phyloP scores from a whole-genome alignment of 2,113 vertebrate species.

The Callospermophilus lateralis region DNA sequence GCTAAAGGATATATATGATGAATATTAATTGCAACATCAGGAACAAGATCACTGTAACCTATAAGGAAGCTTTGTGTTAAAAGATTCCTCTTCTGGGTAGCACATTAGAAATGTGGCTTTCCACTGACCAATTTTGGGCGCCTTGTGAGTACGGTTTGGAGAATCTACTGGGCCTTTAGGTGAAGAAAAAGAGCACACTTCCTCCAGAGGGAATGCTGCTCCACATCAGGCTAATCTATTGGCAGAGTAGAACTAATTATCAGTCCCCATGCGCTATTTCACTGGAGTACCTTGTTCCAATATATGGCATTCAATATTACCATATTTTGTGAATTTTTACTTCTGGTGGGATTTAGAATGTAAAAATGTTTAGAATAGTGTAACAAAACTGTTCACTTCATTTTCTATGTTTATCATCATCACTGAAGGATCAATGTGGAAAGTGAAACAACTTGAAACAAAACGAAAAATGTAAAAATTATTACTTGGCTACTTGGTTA shows the following conservation, averaged over 20 bases:
- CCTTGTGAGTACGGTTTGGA: background rate
- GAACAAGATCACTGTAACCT: background rate
- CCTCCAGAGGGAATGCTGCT: background rate
- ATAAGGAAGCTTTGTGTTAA: background rate
- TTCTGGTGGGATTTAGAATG: background rate
- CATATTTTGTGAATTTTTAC: background rate
- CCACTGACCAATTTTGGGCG: background rate
- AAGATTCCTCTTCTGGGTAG: background rate
- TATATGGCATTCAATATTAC: background rate
- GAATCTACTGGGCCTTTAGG: background rate
- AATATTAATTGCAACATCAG: background rate
- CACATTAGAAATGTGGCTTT: background rate
- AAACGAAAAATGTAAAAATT: background rate
- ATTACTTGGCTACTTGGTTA: background rate
- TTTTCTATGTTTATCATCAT: background rate
- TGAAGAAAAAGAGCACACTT: background rate
- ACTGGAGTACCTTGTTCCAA: background rate
- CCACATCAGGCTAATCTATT: background rate
- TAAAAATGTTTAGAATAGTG: background rate
- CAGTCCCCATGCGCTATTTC: background rate
- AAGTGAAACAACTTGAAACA: conserved; percentile 16
- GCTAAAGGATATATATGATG: background rate
- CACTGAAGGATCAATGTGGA: background rate
- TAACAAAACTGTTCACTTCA: background rate
- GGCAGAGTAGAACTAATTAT: background rate